Conservation (phyloP, 2,888 invertebrate genomes). For the Platycheirus albimanus region DNA sequence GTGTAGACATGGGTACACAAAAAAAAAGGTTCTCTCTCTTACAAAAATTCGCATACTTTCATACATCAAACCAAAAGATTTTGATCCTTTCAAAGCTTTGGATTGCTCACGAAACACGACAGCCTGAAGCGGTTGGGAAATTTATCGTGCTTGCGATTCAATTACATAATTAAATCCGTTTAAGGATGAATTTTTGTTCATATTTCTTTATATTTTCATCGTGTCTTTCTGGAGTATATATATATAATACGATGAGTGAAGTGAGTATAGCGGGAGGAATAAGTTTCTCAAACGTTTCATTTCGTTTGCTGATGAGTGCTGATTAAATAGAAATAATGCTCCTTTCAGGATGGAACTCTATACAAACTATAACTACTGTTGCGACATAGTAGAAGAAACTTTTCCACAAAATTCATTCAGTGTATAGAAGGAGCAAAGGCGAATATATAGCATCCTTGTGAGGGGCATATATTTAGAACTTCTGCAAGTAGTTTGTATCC, state of each 20-base stretch:
- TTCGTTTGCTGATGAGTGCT: conserved; percentile 45
- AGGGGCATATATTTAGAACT: conserved; percentile 31
- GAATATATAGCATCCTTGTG: too few relatives aligned
- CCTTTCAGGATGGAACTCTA: conserved; percentile 21
- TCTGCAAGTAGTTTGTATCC: conserved; percentile 7
- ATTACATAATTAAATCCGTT: conserved; percentile 81
- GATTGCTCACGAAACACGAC: conserved; percentile 44
- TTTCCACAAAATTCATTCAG: neutral
- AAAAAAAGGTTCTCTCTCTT: conserved; percentile 18
- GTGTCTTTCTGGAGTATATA: neutral
- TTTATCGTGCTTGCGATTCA: conserved; percentile 76
- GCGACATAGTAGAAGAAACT: conserved; percentile 17
- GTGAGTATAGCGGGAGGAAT: neutral
- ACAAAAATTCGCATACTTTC: conserved; percentile 19
- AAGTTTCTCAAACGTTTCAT: conserved; percentile 46
- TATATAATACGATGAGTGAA: too few relatives aligned
- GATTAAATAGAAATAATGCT: conserved; percentile 48
- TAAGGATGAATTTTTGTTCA: conserved; percentile 58
- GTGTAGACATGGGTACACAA: neutral
- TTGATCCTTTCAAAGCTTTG: conserved; percentile 54
- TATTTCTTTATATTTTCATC: conserved; percentile 6
- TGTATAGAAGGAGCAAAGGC: too few relatives aligned
- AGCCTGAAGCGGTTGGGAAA: conserved; percentile 18
- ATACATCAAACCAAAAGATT: conserved; percentile 36
- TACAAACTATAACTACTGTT: conserved; percentile 5